Evolutionary conservation across 2,113 vertebrate species (phyloP), one percentile per base, ranked within the genome.

Genomic region (Myanophis thanlyinensis): DNA sequence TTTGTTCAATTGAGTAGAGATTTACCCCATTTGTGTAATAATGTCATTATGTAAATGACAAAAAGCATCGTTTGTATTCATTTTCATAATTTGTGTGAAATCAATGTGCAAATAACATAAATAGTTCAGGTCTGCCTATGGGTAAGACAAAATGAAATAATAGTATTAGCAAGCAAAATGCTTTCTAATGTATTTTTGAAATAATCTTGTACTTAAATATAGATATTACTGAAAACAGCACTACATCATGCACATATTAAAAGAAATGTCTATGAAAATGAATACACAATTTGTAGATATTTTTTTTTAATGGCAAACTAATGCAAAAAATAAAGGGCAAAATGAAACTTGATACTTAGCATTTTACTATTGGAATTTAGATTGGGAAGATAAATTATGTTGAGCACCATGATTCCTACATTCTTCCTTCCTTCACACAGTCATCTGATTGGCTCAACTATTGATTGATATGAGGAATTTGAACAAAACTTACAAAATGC

Each of bases 381-480:
- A 89, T 46, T 47, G 12, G 53, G 8, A 93, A 44, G 49, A 2
- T 89, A 91, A 90, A 80, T 9, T 0, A 20, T 67, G 91, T 12
- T 1, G 54, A 80, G 87, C 10, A 30, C 92, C 84, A 40, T 92
- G 53, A 46, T 88, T 62, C 90, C 52, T 56, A 25, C 2, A 30
- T 13, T 23, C 0, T 0, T 90, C 89, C 93, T 89, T 73, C 67
- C 91, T 22, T n/a, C 30, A 4, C 15, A 30, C 49, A 40, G 73
- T 86, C 89, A 93, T 93, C 49, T 93, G 49, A 87, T 94, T 92
- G 59, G 53, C 40, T 84, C 90, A 91, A 94, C 35, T 35, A 35
- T 18, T 53, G 15, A 52, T 40, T 52, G 3, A 88, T 80, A 80
- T 40, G 8, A 80, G 35, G 67, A 89, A 25, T 56, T 90, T 80